Percentiles rank a stretch among this genome's conserved stretches.
Evolutionary conservation across 1,140 invertebrate genomes (phyloP).

Genomic region (Cotesia glomerata): DNA sequence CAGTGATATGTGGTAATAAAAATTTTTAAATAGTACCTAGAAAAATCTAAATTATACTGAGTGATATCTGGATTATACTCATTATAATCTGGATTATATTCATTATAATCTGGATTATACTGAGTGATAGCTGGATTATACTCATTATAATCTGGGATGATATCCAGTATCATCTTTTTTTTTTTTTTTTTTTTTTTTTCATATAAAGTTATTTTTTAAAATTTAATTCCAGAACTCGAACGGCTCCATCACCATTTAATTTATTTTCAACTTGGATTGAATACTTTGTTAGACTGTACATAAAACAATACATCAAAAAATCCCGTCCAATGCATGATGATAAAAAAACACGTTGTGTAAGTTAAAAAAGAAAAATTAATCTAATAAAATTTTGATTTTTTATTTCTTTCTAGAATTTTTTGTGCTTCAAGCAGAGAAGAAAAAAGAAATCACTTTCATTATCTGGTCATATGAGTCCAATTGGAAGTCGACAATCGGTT

Average conservation of each 20-base stretch:
- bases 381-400: conserved; percentile 33
- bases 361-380: conserved; percentile 37
- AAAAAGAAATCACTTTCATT: conserved; percentile 40
- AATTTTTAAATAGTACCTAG: too few relatives aligned
- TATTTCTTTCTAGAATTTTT: neutral
- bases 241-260: conserved; percentile 95
- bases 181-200: neutral
- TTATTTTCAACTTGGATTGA: conserved; percentile 90
- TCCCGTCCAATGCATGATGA: conserved; percentile 42
- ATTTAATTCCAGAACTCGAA: conserved; percentile 75
- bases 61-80: too few relatives aligned
- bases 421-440: conserved; percentile 27
- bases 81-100: too few relatives aligned
- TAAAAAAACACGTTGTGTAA: neutral
- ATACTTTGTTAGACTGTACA: conserved; percentile 71
- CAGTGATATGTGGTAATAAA: too few relatives aligned
- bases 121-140: too few relatives aligned
- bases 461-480: conserved; percentile 69
- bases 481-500: conserved; percentile 81
- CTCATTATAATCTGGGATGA: too few relatives aligned
- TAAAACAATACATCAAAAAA: conserved; percentile 30
- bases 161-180: too few relatives aligned
- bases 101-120: too few relatives aligned
- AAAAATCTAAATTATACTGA: too few relatives aligned
- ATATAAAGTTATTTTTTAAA: too few relatives aligned